A percentile compares a stretch with the other conserved stretches of the same genome.
Evolutionary conservation across 1,140 invertebrate species (phyloP).

Genomic region (Drosophila tropicalis): DNA sequence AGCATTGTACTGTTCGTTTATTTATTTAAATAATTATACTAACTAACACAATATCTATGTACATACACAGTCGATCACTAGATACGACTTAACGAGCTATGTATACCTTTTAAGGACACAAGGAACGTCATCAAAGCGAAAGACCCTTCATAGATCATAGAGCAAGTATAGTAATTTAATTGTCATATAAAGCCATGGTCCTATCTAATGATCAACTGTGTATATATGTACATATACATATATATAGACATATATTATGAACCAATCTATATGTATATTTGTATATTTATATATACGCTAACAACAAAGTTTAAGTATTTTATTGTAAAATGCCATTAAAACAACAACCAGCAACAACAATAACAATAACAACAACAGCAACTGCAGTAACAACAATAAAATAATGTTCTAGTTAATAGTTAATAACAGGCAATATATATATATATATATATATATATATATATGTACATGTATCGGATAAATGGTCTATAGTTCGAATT

Average conservation of each 20-base stretch:
- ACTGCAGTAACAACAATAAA: background rate
- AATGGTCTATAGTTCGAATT: background rate
- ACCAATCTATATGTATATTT: slow-evolving; percentile 7
- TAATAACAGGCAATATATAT: background rate
- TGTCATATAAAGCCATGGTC: too few relatives aligned
- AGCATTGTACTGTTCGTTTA: slow-evolving; percentile 39
- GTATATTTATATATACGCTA: background rate
- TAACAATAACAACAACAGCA: background rate
- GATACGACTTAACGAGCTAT: too few relatives aligned
- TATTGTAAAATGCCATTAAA: slow-evolving; percentile 3
- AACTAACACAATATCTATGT: slow-evolving; percentile 11
- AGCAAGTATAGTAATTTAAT: too few relatives aligned
- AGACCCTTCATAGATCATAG: too few relatives aligned
- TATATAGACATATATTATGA: background rate
- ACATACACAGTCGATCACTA: background rate
- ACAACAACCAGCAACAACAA: background rate
- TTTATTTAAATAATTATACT: slow-evolving; percentile 16
- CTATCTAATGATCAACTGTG: too few relatives aligned
- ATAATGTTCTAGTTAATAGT: slow-evolving; percentile 4
- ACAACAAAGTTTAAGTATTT: slow-evolving; percentile 1
- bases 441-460: too few relatives aligned
- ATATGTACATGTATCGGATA: too few relatives aligned
- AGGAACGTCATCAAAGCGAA: too few relatives aligned
- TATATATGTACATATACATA: background rate
- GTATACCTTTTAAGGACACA: too few relatives aligned